Evolutionary conservation across 2,797 vertebrate species (phyloP).

Genomic region (Alfaro cultratus): DNA sequence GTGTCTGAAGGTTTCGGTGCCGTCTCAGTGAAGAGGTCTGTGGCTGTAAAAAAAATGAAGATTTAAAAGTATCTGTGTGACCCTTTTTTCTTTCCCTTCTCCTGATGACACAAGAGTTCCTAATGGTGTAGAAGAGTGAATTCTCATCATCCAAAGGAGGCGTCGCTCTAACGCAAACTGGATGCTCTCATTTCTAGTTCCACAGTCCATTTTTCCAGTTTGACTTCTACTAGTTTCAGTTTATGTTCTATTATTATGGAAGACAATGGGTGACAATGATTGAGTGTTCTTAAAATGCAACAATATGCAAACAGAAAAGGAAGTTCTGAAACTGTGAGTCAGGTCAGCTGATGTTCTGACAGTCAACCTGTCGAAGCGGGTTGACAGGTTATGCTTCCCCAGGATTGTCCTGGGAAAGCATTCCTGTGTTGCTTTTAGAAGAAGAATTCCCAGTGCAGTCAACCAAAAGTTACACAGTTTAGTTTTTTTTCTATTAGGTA

Average conservation of each 20-base stretch:
- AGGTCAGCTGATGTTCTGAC: not conserved
- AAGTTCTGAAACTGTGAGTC: not conserved
- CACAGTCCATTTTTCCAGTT: not conserved
- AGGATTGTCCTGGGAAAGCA: not conserved
- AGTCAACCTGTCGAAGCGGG: not conserved
- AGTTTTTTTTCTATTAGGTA: not conserved
- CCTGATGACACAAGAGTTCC: not conserved
- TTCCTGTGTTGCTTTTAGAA: not conserved
- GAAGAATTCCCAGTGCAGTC: not conserved
- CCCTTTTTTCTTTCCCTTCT: not conserved
- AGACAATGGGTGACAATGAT: not conserved
- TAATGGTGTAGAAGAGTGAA: not conserved
- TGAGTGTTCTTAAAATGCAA: not conserved
- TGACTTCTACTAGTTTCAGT: slow-evolving; percentile 8
- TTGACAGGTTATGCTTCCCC: no score
- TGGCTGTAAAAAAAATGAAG: not conserved
- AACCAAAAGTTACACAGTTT: not conserved
- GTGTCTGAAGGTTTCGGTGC: not conserved
- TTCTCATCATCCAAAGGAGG: not conserved
- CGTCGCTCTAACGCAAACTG: not conserved
- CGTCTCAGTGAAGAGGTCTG: not conserved
- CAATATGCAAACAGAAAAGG: not conserved
- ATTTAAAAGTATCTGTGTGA: not conserved
- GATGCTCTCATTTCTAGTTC: slow-evolving; percentile 9
- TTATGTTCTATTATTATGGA: not conserved